A percentile compares a stretch with the other conserved stretches of the same genome.
phyloP scores from a whole-genome alignment of 1,140 invertebrate species.

The Halotydeus destructor region DNA sequence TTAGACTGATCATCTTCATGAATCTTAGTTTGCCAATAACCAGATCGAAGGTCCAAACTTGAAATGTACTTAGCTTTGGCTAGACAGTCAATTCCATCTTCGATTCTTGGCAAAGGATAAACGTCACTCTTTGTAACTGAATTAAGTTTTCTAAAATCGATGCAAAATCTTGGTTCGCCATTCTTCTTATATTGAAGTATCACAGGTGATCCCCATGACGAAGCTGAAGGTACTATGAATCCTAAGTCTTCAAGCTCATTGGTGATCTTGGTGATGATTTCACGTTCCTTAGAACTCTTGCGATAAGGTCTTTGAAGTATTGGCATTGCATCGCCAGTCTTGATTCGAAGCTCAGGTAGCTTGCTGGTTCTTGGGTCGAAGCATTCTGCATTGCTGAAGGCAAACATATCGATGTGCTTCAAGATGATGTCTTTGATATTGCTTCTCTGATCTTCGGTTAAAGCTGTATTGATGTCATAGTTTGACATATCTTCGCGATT shows the following conservation, averaged over 20 bases:
- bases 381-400: too few species aligned
- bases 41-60: conserved; percentile 7
- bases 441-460: too few species aligned
- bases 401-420: too few species aligned
- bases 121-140: neutral
- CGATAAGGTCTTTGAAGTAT: conserved; percentile 8
- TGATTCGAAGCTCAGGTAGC: neutral
- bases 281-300: conserved; percentile 1
- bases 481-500: too few species aligned
- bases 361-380: too few species aligned
- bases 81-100: conserved; percentile 4
- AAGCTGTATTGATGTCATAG: too few species aligned
- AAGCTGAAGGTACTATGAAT: conserved; percentile 6
- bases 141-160: conserved; percentile 8
- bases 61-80: conserved; percentile 5
- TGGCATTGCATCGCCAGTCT: neutral
- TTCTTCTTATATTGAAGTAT: neutral
- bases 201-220: neutral
- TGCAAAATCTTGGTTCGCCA: conserved; percentile 2
- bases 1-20: conserved; percentile 14
- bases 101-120: conserved; percentile 2
- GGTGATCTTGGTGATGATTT: conserved; percentile 8
- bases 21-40: conserved; percentile 11
- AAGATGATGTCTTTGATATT: too few species aligned
- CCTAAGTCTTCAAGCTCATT: conserved; percentile 2